Evolutionary conservation across 2,797 vertebrate genomes (phyloP), one percentile per base, ranked within the genome.

Genomic region (Fringilla coelebs): DNA sequence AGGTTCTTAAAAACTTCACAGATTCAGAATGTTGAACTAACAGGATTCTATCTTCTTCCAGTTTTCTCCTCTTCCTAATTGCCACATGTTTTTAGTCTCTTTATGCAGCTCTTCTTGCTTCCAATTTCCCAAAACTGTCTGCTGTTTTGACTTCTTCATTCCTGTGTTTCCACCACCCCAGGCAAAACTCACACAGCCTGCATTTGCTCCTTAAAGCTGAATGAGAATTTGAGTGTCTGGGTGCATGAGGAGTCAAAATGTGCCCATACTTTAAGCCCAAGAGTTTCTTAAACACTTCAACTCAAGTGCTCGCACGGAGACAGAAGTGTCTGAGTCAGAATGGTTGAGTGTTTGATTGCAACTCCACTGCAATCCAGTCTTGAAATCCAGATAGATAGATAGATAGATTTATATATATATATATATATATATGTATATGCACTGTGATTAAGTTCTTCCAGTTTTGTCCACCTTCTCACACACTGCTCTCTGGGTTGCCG

Each of bases 291-390:
- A 72, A 32, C 29, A 58, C 79, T 85, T 89, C 31, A 75, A 22
- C 48, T 91, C 29, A 65, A 95, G 89, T 74, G 62, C 31, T 96
- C 1, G 0, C 58, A 75, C 8, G 63, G 86, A 93, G 82, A 32
- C 58, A 92, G 70, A 94, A 96, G 89, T 75, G 46, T 46, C 58
- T 83, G 73, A 89, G 43, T 85, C 82, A 87, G 65, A 91, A 77
- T 22, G 10, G 10, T 61, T 75, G 68, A 92, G 68, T 92, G 48
- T 91, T 94, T 89, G 51, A 77, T 45, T 83, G 89, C 22, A 58
- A 29, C 36, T 60, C 31, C 11, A 26, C 54, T 92, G 60, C 54
- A 75, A 22, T 87, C 43, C 34, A 16, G 28, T 54, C 49, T 54
- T 90, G 70, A 81, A 78, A 66, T 58, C 34, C 6, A 32, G 61